Percentiles rank a stretch among this genome's conserved stretches.
Conservation (phyloP, 2,113 vertebrate species). For the Xenus cinereus region DNA sequence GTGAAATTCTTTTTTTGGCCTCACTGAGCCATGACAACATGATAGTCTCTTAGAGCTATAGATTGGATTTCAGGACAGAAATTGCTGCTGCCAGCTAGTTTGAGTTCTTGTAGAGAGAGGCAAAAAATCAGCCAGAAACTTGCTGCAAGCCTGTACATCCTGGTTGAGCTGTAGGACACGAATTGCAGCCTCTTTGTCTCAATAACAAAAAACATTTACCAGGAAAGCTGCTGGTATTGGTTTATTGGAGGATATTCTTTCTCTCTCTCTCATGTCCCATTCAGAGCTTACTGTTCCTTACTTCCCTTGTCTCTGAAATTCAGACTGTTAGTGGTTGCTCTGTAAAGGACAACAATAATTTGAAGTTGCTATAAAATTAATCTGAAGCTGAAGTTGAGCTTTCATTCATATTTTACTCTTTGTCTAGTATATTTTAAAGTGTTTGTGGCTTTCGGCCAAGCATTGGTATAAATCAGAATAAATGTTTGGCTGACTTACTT, state of each 20-base stretch:
- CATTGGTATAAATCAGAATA: neutral
- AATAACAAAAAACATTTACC: neutral
- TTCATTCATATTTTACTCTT: neutral
- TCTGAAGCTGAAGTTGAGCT: neutral
- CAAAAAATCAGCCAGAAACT: neutral
- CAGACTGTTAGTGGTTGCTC: neutral
- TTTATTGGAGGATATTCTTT: neutral
- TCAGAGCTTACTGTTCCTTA: neutral
- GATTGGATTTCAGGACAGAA: neutral
- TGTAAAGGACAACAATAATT: neutral
- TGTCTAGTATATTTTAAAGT: neutral
- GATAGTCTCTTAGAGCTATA: neutral
- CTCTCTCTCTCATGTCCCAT: neutral
- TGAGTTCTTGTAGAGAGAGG: neutral
- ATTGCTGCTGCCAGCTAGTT: neutral
- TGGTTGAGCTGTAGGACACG: neutral
- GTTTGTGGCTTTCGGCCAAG: neutral
- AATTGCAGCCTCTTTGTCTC: neutral
- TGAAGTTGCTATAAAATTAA: neutral
- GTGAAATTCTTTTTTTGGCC: neutral
- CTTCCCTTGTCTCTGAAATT: neutral
- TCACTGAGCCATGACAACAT: neutral
- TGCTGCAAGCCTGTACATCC: neutral
- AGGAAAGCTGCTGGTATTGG: neutral
- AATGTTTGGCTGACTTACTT: constrained; percentile 12